phyloP scores from a whole-genome alignment of 2,797 vertebrate genomes.

The Enoplosus armatus region DNA sequence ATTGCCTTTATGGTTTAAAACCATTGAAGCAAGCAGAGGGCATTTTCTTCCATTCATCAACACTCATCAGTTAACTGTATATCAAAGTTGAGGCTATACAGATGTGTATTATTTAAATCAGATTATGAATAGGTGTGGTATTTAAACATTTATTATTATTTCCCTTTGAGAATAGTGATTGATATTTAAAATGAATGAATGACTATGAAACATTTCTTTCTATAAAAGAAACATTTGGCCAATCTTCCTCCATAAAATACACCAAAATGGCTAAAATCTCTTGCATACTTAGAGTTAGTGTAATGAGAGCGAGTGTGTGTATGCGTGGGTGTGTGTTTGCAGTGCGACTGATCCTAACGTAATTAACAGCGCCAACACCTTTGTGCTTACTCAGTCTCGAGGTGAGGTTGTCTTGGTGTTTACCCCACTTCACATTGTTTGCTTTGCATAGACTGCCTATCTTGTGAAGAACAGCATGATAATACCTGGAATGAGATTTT shows the following conservation, averaged over 20 bases:
- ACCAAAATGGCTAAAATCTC: slow-evolving; percentile 67
- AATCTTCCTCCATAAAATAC: slow-evolving; percentile 22
- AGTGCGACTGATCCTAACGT: slow-evolving; percentile 71
- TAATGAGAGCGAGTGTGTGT: slow-evolving; percentile 33
- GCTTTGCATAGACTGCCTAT: slow-evolving; percentile 85
- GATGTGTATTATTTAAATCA: slow-evolving; percentile 45
- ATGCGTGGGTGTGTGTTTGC: slow-evolving; percentile 39
- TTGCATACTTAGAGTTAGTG: slow-evolving; percentile 74
- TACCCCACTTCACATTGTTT: slow-evolving; percentile 79
- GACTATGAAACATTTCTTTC: slow-evolving; percentile 38
- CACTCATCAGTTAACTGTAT: slow-evolving; percentile 39
- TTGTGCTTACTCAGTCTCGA: slow-evolving; percentile 75
- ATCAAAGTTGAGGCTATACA: slow-evolving; percentile 58
- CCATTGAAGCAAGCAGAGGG: slow-evolving; percentile 61
- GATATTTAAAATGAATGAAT: slow-evolving; percentile 45
- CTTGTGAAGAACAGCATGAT: slow-evolving; percentile 71
- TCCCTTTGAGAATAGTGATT: slow-evolving; percentile 51
- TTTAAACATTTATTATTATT: slow-evolving; percentile 38
- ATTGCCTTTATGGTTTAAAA: slow-evolving; percentile 70
- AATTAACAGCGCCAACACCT: slow-evolving; percentile 71
- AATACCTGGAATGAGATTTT: slow-evolving; percentile 77
- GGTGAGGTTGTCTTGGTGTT: slow-evolving; percentile 70
- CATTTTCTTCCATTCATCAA: slow-evolving; percentile 32
- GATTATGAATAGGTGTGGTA: slow-evolving; percentile 40
- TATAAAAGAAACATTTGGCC: slow-evolving; percentile 52